Conservation (phyloP, 2,797 vertebrate genomes). For the Danio choprae region DNA sequence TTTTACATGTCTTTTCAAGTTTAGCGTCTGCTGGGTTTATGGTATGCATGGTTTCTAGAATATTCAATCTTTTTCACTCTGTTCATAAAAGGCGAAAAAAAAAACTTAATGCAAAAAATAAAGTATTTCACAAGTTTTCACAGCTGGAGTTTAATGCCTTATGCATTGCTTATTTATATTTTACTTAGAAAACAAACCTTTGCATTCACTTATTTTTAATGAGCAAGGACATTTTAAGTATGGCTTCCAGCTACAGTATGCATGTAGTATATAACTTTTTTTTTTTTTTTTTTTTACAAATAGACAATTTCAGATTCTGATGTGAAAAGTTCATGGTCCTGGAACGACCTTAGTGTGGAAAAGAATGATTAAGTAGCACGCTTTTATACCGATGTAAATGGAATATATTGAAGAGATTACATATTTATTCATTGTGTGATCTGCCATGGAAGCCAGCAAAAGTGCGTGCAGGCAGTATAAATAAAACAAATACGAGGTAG, state of each 20-base stretch:
- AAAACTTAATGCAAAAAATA: neutral
- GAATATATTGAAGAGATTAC: too few relatives aligned
- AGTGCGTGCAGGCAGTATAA: too few relatives aligned
- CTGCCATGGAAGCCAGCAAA: too few relatives aligned
- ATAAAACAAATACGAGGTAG: too few relatives aligned
- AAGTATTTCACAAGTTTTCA: neutral
- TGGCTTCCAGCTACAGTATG: neutral
- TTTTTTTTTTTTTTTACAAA: too few relatives aligned
- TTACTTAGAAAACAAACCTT: neutral
- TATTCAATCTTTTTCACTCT: neutral
- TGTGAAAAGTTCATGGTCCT: too few relatives aligned
- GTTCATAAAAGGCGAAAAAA: constrained; percentile 29
- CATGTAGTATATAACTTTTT: neutral
- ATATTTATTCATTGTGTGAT: too few relatives aligned
- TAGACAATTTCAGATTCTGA: too few relatives aligned
- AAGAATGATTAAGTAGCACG: too few relatives aligned
- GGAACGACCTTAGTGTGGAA: too few relatives aligned
- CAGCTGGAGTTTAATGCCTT: neutral
- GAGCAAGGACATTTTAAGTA: neutral
- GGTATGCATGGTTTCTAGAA: neutral
- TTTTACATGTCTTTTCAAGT: neutral
- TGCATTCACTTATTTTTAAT: neutral
- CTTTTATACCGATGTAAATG: too few relatives aligned
- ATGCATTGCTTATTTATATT: neutral
- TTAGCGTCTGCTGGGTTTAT: constrained; percentile 2